Evolutionary conservation across 2,797 vertebrate genomes (phyloP).

Genomic region (Sebastes diploproa): DNA sequence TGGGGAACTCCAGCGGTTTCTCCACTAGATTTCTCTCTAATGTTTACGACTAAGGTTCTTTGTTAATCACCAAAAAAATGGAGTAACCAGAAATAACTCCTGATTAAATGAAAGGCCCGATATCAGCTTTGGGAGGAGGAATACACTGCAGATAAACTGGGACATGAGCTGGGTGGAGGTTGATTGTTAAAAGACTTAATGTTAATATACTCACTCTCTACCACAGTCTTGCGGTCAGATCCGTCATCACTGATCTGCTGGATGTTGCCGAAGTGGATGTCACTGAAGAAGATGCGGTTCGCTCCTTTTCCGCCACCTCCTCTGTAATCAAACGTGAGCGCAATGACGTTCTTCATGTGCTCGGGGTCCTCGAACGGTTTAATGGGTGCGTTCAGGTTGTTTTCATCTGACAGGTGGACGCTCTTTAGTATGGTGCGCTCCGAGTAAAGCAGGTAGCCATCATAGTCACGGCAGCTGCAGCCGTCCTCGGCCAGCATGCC

Average conservation of each 20-base stretch:
- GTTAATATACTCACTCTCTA: constrained; percentile 90
- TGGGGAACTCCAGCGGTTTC: constrained; percentile 10
- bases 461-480: constrained; percentile 90
- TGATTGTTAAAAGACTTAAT: neutral
- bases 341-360: constrained; percentile 98
- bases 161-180: neutral
- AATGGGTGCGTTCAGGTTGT: constrained; percentile 94
- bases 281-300: constrained; percentile 96
- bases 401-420: constrained; percentile 95
- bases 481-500: constrained; percentile 93
- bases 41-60: constrained; percentile 10
- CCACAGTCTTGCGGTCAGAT: constrained; percentile 89
- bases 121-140: neutral
- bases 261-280: constrained; percentile 99
- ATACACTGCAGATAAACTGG: neutral
- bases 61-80: neutral
- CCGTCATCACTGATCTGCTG: constrained; percentile 95
- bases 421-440: constrained; percentile 98
- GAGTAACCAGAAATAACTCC: neutral
- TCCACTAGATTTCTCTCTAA: constrained; percentile 5
- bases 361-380: constrained; percentile 96
- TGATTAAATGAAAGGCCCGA: neutral
- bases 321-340: constrained; percentile 93
- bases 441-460: constrained; percentile 95
- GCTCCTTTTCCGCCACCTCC: constrained; percentile 89